These are phyloP conservation scores for Hydrochoerus hydrochaeris DNA, from an alignment of 2,113 vertebrate genomes.

Conservation along the genomic window DNA sequence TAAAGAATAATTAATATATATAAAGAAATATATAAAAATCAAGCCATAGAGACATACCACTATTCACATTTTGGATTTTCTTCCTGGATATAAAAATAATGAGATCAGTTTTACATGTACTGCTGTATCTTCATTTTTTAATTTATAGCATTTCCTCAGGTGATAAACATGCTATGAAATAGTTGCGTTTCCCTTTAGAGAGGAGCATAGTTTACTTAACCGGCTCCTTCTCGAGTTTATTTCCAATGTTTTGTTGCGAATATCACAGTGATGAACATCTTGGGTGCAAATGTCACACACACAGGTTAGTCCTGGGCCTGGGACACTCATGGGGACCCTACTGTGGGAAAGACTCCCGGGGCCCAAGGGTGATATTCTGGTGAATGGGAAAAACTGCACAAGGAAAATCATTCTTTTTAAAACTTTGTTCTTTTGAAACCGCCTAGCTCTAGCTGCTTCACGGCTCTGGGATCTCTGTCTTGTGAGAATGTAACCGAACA, in stretches of 20 bases:
- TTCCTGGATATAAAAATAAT: background rate
- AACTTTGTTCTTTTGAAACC: too few relatives aligned
- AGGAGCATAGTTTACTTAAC: fast-evolving
- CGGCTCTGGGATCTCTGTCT: too few relatives aligned
- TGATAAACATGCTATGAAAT: too few relatives aligned
- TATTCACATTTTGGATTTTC: background rate
- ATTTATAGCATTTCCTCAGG: background rate
- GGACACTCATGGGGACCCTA: background rate
- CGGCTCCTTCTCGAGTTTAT: fast-evolving
- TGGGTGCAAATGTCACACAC: background rate
- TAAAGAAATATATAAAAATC: background rate
- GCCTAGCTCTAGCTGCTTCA: too few relatives aligned
- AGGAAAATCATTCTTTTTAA: too few relatives aligned
- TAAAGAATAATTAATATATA: background rate
- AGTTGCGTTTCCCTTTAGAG: too few relatives aligned
- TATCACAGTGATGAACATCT: too few relatives aligned
- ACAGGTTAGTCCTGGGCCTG: background rate
- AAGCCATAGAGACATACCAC: background rate
- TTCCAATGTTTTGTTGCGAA: background rate
- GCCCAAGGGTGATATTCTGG: background rate
- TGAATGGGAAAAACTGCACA: too few relatives aligned
- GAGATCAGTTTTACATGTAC: background rate
- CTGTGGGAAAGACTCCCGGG: background rate
- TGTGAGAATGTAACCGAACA: too few relatives aligned
- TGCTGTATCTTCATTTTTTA: background rate